phyloP scores from a whole-genome alignment of 2,797 vertebrate genomes.

The Neosilurus hyrtlii region DNA sequence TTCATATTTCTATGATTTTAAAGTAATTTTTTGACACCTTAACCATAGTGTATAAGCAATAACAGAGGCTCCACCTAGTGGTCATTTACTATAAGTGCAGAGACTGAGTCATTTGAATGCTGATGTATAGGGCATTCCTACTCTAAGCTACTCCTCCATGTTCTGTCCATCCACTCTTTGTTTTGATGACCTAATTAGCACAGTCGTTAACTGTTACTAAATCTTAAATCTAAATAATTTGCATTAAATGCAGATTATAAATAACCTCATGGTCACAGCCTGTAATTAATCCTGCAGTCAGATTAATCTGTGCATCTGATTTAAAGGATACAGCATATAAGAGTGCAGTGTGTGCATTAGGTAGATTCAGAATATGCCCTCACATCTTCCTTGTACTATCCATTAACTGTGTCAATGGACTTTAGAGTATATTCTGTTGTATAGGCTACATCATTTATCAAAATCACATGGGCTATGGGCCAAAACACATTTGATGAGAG shows the following conservation, averaged over 20 bases:
- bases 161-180: not conserved
- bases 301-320: conserved; percentile 28
- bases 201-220: not conserved
- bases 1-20: not conserved
- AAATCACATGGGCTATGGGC: conserved; percentile 18
- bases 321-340: conserved; percentile 44
- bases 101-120: not conserved
- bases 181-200: not conserved
- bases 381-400: conserved; percentile 26
- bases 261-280: not conserved
- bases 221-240: not conserved
- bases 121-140: not conserved
- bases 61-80: conserved; percentile 31
- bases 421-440: not conserved
- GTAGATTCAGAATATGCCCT: conserved; percentile 29
- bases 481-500: conserved; percentile 58
- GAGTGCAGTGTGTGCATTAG: conserved; percentile 27
- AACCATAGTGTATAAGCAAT: not conserved
- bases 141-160: not conserved
- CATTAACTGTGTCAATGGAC: conserved; percentile 24
- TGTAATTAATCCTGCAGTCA: conserved; percentile 10
- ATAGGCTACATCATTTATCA: conserved; percentile 41
- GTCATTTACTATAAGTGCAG: conserved; percentile 14
- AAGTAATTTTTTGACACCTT: not conserved
- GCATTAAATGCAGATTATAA: not conserved